Conservation (phyloP, 2,113 vertebrate species). For the Ceyx margarethae region DNA sequence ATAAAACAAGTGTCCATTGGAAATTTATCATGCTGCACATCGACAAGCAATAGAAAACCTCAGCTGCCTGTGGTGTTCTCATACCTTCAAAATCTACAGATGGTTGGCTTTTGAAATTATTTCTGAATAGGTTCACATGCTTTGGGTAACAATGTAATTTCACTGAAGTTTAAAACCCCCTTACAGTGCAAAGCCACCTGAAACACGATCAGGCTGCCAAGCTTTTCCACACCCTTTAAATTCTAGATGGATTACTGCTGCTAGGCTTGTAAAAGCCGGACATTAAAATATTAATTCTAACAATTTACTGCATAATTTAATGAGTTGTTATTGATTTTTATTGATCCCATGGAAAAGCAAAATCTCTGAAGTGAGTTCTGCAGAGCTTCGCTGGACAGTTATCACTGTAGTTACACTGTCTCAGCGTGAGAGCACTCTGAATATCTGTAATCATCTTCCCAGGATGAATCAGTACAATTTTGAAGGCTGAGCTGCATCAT, state of each 20-base stretch:
- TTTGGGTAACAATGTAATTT: background rate
- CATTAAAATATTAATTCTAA: background rate
- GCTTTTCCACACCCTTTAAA: background rate
- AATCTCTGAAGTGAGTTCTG: background rate
- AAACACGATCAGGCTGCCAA: background rate
- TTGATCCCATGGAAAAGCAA: background rate
- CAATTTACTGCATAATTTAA: background rate
- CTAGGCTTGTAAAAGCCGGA: background rate
- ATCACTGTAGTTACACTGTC: accelerated
- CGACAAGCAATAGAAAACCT: background rate
- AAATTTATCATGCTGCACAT: background rate
- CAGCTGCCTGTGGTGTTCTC: background rate
- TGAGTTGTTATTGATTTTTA: background rate
- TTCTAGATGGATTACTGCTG: background rate
- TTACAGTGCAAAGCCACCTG: background rate
- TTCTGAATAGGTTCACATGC: constrained; percentile 18
- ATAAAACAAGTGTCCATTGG: background rate
- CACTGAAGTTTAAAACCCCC: background rate
- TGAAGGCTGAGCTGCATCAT: background rate
- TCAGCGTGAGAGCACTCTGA: accelerated
- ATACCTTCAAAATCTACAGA: constrained; percentile 21
- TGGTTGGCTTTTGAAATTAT: constrained; percentile 41
- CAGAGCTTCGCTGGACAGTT: background rate
- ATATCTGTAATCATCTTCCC: background rate
- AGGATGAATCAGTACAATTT: background rate